Base-by-base conservation (phyloP, 23 tunicate genomes). In the Styela clava region DNA sequence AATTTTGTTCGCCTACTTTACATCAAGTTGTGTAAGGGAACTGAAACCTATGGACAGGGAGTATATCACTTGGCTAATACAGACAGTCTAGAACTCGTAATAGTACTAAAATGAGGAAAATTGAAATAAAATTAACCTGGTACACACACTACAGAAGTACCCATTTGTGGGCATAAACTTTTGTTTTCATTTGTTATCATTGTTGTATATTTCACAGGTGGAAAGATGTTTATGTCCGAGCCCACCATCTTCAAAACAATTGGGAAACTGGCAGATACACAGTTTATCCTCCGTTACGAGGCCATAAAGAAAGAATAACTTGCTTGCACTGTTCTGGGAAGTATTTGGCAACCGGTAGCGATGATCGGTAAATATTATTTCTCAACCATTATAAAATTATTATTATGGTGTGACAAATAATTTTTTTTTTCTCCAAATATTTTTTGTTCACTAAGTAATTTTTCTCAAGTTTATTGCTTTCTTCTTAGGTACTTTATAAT, bases 171-270 rank as follows among this genome's bases (percentile, higher is more conserved):
- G n/a, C n/a, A n/a, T n/a, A n/a, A n/a, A n/a, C n/a, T n/a, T n/a
- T n/a, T n/a, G n/a, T n/a, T n/a, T n/a, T n/a, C n/a, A n/a, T n/a
- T n/a, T n/a, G n/a, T n/a, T n/a, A n/a, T n/a, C n/a, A n/a, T n/a
- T n/a, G n/a, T n/a, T n/a, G n/a, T n/a, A n/a, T 18, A 25, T 67
- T 29, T 67, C 36, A 16, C 81, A 86, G 88, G 74, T 91, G 97
- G 97, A 91, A 91, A 79, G 97, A 86, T 74, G 84, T 91, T 51
- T 91, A 81, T 73, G 79, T 91, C 34, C 91, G 97, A 33, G 97
- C 97, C 33, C 63, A 67, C 32, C 97, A 91, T 83, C 69, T 91
- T 31, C 80, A 91, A 33, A 74, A 83, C 12, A 91, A 91, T 36
- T 91, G 97, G 97, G 88, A 83, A 2, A 79, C 85, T 37, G 97